A percentile compares a stretch with the other conserved stretches of the same genome.
phyloP scores from a whole-genome alignment of 2,797 vertebrate species.

The Melanotaenia parkinsoni region DNA sequence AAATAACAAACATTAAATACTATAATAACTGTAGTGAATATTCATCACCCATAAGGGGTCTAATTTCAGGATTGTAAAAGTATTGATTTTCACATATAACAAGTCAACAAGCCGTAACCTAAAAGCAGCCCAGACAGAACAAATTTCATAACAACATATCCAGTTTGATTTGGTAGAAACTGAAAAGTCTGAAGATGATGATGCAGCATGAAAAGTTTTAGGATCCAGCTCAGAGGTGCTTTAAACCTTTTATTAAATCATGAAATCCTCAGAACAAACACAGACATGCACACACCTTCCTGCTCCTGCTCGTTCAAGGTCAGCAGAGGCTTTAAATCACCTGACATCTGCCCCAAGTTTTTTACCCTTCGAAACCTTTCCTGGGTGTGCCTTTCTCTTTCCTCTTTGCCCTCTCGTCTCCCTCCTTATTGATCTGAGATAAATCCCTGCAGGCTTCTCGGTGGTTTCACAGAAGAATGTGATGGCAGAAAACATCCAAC shows the following conservation, averaged over 20 bases:
- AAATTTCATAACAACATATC: neutral
- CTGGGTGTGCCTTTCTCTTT: slow-evolving; percentile 31
- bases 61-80: neutral
- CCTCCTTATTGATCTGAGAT: slow-evolving; percentile 50
- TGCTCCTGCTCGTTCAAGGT: slow-evolving; percentile 56
- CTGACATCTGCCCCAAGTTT: slow-evolving; percentile 32
- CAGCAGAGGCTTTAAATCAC: slow-evolving; percentile 61
- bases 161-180: neutral
- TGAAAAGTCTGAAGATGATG: neutral
- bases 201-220: neutral
- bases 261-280: slow-evolving; percentile 34
- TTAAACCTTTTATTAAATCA: neutral
- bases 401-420: slow-evolving; percentile 18
- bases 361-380: slow-evolving; percentile 33
- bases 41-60: neutral
- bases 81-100: neutral
- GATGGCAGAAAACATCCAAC: slow-evolving; percentile 64
- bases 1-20: neutral
- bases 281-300: slow-evolving; percentile 1
- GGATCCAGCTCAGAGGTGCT: neutral
- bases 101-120: neutral
- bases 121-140: neutral
- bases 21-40: neutral
- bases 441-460: slow-evolving; percentile 51
- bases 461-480: slow-evolving; percentile 64